A percentile compares a stretch with the other conserved stretches of the same genome.
Conservation (phyloP, 64 coral and sea anemone species). For the Platygyra sinensis region DNA sequence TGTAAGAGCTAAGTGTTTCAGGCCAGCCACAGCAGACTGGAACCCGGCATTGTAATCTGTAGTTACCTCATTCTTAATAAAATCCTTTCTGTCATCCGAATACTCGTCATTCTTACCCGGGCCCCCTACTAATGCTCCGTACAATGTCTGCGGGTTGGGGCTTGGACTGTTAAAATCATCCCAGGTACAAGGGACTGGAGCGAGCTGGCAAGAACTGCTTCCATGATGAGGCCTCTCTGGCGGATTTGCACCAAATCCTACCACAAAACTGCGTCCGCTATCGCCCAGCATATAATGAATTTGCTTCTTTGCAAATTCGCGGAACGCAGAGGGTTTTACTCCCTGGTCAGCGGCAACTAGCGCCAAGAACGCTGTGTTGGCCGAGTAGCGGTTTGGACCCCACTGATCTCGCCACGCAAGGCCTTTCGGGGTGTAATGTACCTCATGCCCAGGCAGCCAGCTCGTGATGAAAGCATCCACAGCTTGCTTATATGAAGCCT, state of each 20-base stretch:
- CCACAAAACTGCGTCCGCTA: constrained; percentile 59
- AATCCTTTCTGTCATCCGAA: constrained; percentile 49
- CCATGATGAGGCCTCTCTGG: constrained; percentile 68
- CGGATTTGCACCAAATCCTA: constrained; percentile 68
- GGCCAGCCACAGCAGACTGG: constrained; percentile 57
- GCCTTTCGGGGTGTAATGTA: constrained; percentile 46
- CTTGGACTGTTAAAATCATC: constrained; percentile 14
- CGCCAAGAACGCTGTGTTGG: constrained; percentile 65
- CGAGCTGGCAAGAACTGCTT: constrained; percentile 50
- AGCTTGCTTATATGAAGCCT: constrained; percentile 28
- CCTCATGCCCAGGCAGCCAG: constrained; percentile 45
- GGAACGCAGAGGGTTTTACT: constrained; percentile 13
- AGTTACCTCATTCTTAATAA: constrained; percentile 60
- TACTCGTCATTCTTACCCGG: constrained; percentile 54
- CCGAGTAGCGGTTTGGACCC: constrained; percentile 75
- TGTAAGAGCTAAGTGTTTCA: constrained; percentile 16
- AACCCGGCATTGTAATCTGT: constrained; percentile 74
- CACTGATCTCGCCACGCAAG: constrained; percentile 54
- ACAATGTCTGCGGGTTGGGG: constrained; percentile 65
- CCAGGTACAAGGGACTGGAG: constrained; percentile 45
- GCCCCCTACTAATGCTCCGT: constrained; percentile 59
- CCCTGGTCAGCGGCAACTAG: constrained; percentile 43
- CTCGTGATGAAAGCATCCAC: constrained; percentile 25
- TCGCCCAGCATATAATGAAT: constrained; percentile 71
- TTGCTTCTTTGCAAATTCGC: constrained; percentile 60